Evolutionary conservation across 1,140 invertebrate genomes (phyloP), one percentile per base, ranked within the genome.

Genomic region (Sinella curviseta): DNA sequence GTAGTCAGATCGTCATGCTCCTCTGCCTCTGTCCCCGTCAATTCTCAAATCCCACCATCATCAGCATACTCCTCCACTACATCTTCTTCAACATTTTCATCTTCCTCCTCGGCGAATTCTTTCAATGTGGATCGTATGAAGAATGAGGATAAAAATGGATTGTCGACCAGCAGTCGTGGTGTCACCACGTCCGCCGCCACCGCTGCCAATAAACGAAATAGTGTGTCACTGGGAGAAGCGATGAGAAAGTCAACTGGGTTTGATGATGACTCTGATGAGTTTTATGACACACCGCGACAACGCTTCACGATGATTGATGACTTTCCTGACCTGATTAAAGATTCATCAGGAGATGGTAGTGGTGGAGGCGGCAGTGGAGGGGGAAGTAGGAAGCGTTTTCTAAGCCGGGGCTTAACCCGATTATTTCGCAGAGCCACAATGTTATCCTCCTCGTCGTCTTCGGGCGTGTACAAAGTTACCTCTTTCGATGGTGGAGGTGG

Each of bases 261-360:
- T 48, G 8, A 48, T 20, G 39, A 48, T 48, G 39, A 48, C 20
- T 48, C 39, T 48, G 57, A 60, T 60, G 57, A 60, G 57, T 60
- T n/a, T 34, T 48, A 55, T 57, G 39, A 74, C 30, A 75, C 33
- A 4, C 78, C 78, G 26, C 74, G 28, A 17, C 67, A 78, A 34
- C 67, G 78, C 26, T 78, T 74, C 35, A 74, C 78, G 24, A 78
- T 78, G 78, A 73, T 78, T 31, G 78, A 78, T 39, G 73, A 78
- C 48, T 75, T 78, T 33, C 73, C 78, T 33, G 70, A 75, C 74
- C 70, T 60, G n/a, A 78, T 78, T 30, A 74, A 75, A 54, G 54
- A 54, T 75, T 77, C 67, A 26, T 8, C 26, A 33, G 12, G 31
- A 30, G 31, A 60, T 26, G 14, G 14, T 24, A 24, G 55, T 4